Evolutionary conservation across 2,113 vertebrate genomes (phyloP), one percentile per base, ranked within the genome.

Genomic region (Aegotheles bennettii): DNA sequence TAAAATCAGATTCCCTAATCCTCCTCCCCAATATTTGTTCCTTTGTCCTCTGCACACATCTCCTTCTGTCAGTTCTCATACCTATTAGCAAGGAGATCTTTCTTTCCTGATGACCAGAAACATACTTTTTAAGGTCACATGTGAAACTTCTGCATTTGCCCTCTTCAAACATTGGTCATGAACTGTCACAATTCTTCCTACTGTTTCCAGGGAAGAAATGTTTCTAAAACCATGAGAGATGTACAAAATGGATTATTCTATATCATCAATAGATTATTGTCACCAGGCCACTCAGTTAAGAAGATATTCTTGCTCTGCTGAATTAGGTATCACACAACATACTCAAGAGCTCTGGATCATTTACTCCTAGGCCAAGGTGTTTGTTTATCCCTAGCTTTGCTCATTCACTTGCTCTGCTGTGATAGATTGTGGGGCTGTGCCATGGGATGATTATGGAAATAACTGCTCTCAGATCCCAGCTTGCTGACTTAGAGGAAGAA

Each of bases 361-460:
- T 89, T 77, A 42, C 28, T 38, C 40, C 29, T 38, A 11, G 40
- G 28, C 45, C 50, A 3, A 29, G 42, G 21, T 48, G 56, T 69
- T 78, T 79, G 67, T 45, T 79, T 48, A 40, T 64, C 45, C 70
- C 4, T 29, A 56, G 53, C 42, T 93, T 75, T 77, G 29, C 67
- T 80, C 42, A 60, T 84, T 71, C 76, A 48, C 42, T 84, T 90
- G 75, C 77, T 90, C 63, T 92, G 63, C 73, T 54, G 51, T 54
- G 16, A 84, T 63, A 98, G 98, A 84, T 93, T 79, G 93, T 95
- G 6, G 96, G 92, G 18, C 91, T 88, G 26, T 98, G 98, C 84
- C 97, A 97, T 8, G 83, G 95, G 54, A 94, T 98, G 96, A 98
- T 98, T 92, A 63, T 97, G 95, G 98, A 99, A 96, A 95, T 98